A percentile compares a stretch with the other conserved stretches of the same genome.
phyloP scores from a whole-genome alignment of 2,113 vertebrate species.

The Nestor notabilis region DNA sequence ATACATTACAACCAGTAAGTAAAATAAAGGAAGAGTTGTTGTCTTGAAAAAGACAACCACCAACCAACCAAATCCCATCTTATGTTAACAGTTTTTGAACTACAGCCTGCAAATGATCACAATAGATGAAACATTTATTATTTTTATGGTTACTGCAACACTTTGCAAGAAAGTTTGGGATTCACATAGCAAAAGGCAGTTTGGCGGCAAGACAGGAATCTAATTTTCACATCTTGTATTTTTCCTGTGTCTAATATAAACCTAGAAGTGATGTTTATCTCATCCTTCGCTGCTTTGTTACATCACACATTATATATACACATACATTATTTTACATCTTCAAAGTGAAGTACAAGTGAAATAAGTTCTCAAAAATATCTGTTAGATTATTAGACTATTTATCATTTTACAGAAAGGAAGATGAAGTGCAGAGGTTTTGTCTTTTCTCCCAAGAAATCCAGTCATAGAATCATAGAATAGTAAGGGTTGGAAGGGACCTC shows the following conservation, averaged over 20 bases:
- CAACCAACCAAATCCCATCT: not conserved
- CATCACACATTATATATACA: fast-evolving
- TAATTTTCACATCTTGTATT: not conserved
- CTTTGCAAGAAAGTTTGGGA: not conserved
- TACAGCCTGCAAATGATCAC: not conserved
- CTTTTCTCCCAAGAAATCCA: not conserved
- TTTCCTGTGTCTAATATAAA: not conserved
- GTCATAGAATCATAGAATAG: no score
- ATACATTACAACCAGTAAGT: constrained; percentile 79
- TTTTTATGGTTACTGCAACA: not conserved
- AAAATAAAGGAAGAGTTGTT: not conserved
- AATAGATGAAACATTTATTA: not conserved
- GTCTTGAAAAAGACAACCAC: not conserved
- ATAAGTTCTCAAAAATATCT: not conserved
- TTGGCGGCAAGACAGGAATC: not conserved
- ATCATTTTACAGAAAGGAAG: not conserved
- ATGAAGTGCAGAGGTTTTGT: not conserved
- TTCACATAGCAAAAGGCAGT: not conserved
- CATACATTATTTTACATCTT: not conserved
- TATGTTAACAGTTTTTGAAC: not conserved
- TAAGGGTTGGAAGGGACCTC: no score
- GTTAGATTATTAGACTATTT: not conserved
- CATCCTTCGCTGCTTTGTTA: not conserved
- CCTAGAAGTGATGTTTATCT: not conserved
- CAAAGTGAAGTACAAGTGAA: not conserved